Conservation (phyloP, 2,888 invertebrate genomes). For the Myopa tessellatipennis region DNA sequence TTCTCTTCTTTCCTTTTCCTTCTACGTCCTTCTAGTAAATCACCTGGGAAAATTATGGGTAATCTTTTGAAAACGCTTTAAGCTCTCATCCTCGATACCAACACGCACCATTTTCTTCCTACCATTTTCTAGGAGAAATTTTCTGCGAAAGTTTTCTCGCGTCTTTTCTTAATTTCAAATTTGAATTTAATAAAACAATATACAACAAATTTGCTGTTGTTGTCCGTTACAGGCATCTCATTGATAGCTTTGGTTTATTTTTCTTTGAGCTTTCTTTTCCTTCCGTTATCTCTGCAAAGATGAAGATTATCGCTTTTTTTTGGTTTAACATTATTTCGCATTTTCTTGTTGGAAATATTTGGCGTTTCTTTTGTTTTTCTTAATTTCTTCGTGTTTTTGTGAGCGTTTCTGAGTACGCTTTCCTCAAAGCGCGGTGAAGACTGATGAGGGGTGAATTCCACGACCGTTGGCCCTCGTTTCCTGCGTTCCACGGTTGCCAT, state of each 20-base stretch:
- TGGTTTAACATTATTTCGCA: conserved; percentile 10
- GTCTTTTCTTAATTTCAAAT: background rate
- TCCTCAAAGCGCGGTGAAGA: too few species aligned
- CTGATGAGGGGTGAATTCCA: too few species aligned
- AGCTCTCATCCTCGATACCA: background rate
- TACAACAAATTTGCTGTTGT: too few species aligned
- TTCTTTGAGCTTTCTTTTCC: background rate
- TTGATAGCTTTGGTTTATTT: background rate
- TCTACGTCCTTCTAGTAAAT: background rate
- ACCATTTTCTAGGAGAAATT: background rate
- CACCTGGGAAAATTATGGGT: conserved; percentile 29
- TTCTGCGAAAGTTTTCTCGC: background rate
- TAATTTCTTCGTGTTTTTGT: conserved; percentile 2
- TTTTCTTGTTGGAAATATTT: conserved; percentile 13
- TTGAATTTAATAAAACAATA: background rate
- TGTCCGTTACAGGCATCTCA: background rate
- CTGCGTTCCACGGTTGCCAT: background rate
- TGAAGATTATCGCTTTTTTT: conserved; percentile 6
- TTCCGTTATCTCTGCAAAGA: background rate
- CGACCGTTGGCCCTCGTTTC: background rate
- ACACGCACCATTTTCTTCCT: background rate
- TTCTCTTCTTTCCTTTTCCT: background rate
- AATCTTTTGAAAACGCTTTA: conserved; percentile 28
- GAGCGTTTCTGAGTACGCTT: background rate
- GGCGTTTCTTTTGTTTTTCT: background rate